phyloP scores from a whole-genome alignment of 2,797 vertebrate species.

The Brachymystax lenok region DNA sequence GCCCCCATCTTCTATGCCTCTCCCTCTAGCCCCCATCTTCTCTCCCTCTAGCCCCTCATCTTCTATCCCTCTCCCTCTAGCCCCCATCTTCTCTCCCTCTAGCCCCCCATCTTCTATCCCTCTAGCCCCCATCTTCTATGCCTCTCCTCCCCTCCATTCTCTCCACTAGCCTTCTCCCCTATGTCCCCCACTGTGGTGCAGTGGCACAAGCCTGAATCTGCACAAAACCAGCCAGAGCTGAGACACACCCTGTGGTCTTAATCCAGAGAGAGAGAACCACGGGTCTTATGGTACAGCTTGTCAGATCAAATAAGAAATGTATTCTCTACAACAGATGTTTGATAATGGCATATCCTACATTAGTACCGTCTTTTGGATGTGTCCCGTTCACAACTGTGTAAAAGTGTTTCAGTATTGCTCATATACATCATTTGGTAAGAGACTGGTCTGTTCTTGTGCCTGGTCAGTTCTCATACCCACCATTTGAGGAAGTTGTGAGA shows the following conservation, averaged over 20 bases:
- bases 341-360: background rate
- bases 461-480: background rate
- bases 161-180: background rate
- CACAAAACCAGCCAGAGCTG: background rate
- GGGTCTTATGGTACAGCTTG: no score
- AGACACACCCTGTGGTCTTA: background rate
- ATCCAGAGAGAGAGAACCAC: background rate
- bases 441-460: background rate
- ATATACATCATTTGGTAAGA: background rate
- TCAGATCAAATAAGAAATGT: background rate
- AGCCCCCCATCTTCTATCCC: conserved; percentile 7
- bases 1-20: background rate
- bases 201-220: conserved; percentile 14
- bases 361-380: background rate
- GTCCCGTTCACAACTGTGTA: conserved; percentile 6
- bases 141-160: background rate
- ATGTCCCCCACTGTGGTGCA: background rate
- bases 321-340: background rate
- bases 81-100: background rate
- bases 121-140: background rate
- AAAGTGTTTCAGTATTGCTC: background rate
- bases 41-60: no score
- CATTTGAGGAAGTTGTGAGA: background rate
- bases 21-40: background rate
- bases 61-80: background rate